Percentiles rank a stretch among this genome's conserved stretches.
Evolutionary conservation across 1,140 invertebrate genomes (phyloP).

Genomic region (Euglossa dilemma): DNA sequence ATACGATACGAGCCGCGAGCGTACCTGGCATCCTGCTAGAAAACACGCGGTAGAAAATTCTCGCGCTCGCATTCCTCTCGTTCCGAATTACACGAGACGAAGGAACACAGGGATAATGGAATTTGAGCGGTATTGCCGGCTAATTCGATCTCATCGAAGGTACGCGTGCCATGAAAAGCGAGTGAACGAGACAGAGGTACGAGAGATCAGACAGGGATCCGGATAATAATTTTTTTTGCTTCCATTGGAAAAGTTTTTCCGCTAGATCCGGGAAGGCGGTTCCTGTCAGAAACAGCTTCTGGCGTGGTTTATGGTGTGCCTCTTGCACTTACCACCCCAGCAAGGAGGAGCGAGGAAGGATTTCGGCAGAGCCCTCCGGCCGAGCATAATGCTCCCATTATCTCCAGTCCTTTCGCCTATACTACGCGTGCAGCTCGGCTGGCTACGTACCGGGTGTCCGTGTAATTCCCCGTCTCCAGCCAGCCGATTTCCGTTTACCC

Average conservation of each 20-base stretch:
- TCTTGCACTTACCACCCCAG: slow-evolving; percentile 51
- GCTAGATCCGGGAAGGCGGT: slow-evolving; percentile 34
- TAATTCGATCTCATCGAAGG: not conserved
- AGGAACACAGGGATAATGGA: too few relatives aligned
- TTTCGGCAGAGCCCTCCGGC: slow-evolving; percentile 61
- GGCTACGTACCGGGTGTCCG: slow-evolving; percentile 62
- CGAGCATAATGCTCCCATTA: slow-evolving; percentile 75
- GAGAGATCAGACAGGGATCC: slow-evolving; percentile 48
- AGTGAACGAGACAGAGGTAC: not conserved
- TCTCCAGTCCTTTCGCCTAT: slow-evolving; percentile 70
- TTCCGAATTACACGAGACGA: too few relatives aligned
- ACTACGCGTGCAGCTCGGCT: slow-evolving; percentile 42
- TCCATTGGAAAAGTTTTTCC: slow-evolving; percentile 59
- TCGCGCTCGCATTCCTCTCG: too few relatives aligned
- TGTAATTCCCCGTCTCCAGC: slow-evolving; percentile 42
- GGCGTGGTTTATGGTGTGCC: slow-evolving; percentile 70
- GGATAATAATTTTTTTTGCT: slow-evolving; percentile 66
- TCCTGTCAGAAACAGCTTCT: slow-evolving; percentile 71
- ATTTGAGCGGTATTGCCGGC: too few relatives aligned
- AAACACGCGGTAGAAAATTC: too few relatives aligned
- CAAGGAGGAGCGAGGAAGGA: slow-evolving; percentile 54
- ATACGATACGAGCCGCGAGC: too few relatives aligned
- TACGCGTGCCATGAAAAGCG: not conserved
- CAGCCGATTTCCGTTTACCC: not conserved
- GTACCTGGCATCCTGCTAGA: too few relatives aligned